Conservation (phyloP, 2,888 invertebrate species). For the Melieria omissa region DNA sequence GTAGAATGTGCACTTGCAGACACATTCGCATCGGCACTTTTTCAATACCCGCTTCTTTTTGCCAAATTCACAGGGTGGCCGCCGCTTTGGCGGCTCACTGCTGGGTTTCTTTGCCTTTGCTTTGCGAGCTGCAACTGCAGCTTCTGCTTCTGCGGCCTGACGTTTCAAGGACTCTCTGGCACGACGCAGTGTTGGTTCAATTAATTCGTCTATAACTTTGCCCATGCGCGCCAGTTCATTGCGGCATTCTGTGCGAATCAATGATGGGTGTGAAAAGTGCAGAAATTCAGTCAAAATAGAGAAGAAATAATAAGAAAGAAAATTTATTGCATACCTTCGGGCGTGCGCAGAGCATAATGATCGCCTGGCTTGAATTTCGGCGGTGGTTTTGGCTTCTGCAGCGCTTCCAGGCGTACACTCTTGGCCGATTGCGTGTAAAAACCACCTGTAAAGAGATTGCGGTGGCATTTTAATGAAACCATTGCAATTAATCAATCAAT, state of each 20-base stretch:
- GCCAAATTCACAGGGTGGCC: no score
- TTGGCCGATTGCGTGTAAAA: slow-evolving; percentile 54
- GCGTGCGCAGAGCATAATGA: slow-evolving; percentile 60
- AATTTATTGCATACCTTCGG: slow-evolving; percentile 54
- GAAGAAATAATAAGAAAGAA: not conserved
- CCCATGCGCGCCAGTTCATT: slow-evolving; percentile 62
- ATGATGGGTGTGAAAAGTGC: not conserved
- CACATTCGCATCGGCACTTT: not conserved
- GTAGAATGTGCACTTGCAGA: not conserved
- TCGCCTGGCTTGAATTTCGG: slow-evolving; percentile 57
- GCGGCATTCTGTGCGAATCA: slow-evolving; percentile 53
- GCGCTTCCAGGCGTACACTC: slow-evolving; percentile 51
- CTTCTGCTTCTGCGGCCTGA: slow-evolving; percentile 14
- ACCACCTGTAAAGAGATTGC: slow-evolving; percentile 45
- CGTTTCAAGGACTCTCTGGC: slow-evolving; percentile 40
- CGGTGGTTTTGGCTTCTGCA: slow-evolving; percentile 45
- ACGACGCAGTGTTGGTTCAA: slow-evolving; percentile 53
- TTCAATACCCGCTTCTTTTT: not conserved
- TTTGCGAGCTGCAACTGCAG: slow-evolving; percentile 1
- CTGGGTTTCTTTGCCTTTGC: not conserved
- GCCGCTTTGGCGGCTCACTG: no score
- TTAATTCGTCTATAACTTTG: slow-evolving; percentile 62
- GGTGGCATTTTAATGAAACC: not conserved
- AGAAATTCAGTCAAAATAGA: slow-evolving; percentile 4
- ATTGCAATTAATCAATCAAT: not conserved